These are phyloP conservation scores for Chloroceryle inda DNA, from an alignment of 2,797 vertebrate genomes.

Conservation along the genomic window DNA sequence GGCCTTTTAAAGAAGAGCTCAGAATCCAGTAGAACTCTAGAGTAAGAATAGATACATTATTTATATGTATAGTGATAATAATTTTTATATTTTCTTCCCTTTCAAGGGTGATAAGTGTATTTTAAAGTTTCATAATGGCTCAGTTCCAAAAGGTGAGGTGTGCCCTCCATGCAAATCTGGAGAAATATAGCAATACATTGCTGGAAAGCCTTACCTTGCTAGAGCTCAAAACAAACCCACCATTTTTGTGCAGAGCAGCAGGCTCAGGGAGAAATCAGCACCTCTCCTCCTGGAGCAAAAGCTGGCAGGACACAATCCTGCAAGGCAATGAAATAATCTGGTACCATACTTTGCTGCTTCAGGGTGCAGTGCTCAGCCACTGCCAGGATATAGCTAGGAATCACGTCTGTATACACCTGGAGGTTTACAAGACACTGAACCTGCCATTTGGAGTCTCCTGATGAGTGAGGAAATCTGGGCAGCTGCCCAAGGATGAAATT, in stretches of 20 bases:
- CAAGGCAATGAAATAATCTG: not conserved
- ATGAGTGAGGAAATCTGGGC: not conserved
- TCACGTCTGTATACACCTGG: not conserved
- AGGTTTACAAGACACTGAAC: not conserved
- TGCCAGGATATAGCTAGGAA: not conserved
- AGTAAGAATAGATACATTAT: not conserved
- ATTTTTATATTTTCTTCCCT: not conserved
- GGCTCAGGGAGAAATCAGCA: not conserved
- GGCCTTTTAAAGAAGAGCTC: not conserved
- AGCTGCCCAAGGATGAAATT: not conserved
- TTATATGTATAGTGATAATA: fast-evolving
- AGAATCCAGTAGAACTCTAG: not conserved
- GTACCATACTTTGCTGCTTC: not conserved
- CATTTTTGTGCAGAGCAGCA: not conserved
- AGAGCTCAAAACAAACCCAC: not conserved
- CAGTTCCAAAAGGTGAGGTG: not conserved
- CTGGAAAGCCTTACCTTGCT: not conserved
- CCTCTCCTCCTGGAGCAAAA: not conserved
- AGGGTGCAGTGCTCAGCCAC: not conserved
- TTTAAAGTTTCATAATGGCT: not conserved
- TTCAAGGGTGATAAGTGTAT: not conserved
- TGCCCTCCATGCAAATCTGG: not conserved
- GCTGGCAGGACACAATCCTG: fast-evolving
- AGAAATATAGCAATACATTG: not conserved
- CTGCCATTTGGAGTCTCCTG: not conserved